Conservation (phyloP, 2,888 invertebrate genomes). For the Parelbella ahira region DNA sequence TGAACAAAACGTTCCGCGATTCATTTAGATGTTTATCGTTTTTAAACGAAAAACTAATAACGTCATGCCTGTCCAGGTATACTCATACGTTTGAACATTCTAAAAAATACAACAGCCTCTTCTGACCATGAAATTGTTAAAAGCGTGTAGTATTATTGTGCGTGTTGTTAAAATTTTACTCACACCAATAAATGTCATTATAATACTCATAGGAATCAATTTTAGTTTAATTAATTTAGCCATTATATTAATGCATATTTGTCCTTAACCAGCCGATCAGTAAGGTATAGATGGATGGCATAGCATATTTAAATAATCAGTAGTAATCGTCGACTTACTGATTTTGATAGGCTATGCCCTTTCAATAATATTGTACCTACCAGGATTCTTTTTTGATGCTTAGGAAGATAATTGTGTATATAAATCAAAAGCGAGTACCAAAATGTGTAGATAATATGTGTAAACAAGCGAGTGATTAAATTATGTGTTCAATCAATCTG, state of each 20-base stretch:
- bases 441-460: background rate
- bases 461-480: slow-evolving; percentile 18
- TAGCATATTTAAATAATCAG: too few species aligned
- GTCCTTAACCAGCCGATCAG: too few species aligned
- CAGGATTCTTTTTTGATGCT: too few species aligned
- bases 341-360: too few species aligned
- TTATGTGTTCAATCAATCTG: slow-evolving; percentile 12
- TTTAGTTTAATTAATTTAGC: slow-evolving; percentile 16
- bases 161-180: slow-evolving; percentile 17
- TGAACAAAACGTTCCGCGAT: slow-evolving; percentile 60
- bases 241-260: background rate
- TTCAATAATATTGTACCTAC: too few species aligned
- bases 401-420: too few species aligned
- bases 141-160: slow-evolving; percentile 21
- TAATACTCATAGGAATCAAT: slow-evolving; percentile 11
- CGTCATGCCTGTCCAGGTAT: slow-evolving; percentile 46
- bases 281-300: too few species aligned
- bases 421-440: too few species aligned
- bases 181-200: slow-evolving; percentile 22
- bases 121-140: slow-evolving; percentile 30
- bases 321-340: too few species aligned
- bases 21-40: slow-evolving; percentile 74
- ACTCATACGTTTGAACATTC: slow-evolving; percentile 10
- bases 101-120: slow-evolving; percentile 29
- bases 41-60: slow-evolving; percentile 70